Conservation (phyloP, 30 jellyfish, hydroid and myxozoan genomes). For the Nemopilema nomurai region DNA sequence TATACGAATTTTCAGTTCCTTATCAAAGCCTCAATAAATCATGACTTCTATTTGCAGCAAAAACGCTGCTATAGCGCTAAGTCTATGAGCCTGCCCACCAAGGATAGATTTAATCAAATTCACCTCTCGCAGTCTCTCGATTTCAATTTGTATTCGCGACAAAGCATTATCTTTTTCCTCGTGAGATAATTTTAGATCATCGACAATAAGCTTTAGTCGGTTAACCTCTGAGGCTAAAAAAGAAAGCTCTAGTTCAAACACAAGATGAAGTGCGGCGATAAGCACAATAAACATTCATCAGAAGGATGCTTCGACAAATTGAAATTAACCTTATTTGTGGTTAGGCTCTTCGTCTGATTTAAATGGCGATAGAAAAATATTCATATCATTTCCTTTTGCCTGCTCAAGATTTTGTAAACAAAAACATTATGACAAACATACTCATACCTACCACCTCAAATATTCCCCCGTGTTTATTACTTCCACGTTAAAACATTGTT, state of each 20-base stretch:
- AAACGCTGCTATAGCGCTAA: background rate
- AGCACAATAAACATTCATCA: background rate
- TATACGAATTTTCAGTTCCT: background rate
- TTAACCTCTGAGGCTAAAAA: slow-evolving; percentile 92
- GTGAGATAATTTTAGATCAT: slow-evolving; percentile 79
- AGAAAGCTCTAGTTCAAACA: background rate
- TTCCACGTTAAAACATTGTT: background rate
- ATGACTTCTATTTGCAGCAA: no score
- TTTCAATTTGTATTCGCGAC: slow-evolving; percentile 75
- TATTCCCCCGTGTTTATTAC: background rate
- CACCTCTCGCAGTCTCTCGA: slow-evolving; percentile 82
- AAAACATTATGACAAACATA: background rate
- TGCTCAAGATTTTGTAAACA: background rate
- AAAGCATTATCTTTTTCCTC: slow-evolving; percentile 89
- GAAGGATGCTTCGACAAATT: background rate
- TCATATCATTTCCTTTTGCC: background rate
- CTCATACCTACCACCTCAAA: background rate
- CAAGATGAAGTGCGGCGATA: background rate
- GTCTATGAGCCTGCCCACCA: background rate
- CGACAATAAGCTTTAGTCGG: slow-evolving; percentile 85
- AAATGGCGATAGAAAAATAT: background rate
- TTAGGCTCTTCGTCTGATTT: background rate
- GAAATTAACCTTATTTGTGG: background rate
- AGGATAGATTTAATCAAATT: background rate
- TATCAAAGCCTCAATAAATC: no score